A percentile compares a stretch with the other conserved stretches of the same genome.
These are phyloP conservation scores for Folsomia candida DNA, from an alignment of 2,888 invertebrate genomes.

Conservation along the genomic window DNA sequence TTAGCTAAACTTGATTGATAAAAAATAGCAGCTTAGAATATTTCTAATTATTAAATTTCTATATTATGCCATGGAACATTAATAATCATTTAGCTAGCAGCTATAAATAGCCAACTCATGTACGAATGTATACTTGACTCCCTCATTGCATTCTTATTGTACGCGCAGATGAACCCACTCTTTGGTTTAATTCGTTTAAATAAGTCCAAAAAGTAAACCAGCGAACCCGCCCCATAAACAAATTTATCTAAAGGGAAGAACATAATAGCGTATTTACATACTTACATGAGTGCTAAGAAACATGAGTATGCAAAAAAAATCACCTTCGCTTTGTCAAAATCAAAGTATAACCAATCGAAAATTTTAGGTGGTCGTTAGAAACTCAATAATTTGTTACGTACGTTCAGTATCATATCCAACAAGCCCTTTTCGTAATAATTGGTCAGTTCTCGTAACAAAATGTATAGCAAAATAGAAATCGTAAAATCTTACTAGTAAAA, in stretches of 20 bases:
- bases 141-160: not conserved
- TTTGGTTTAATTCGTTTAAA: not conserved
- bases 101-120: no score
- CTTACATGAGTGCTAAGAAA: not conserved
- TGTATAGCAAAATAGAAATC: no score
- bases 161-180: not conserved
- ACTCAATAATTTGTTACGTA: not conserved
- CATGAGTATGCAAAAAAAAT: slow-evolving; percentile 5
- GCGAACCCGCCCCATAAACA: not conserved
- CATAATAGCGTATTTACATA: not conserved
- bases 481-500: no score
- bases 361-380: not conserved
- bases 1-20: no score
- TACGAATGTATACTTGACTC: not conserved
- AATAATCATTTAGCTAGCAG: no score
- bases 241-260: not conserved
- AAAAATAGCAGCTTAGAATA: no score
- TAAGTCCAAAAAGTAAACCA: not conserved
- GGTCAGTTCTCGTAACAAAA: not conserved
- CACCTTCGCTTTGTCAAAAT: not conserved
- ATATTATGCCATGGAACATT: no score
- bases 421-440: not conserved
- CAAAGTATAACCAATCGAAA: not conserved
- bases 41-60: no score
- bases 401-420: not conserved